phyloP scores from a whole-genome alignment of 2,888 invertebrate genomes.

The Piscicola geometra region DNA sequence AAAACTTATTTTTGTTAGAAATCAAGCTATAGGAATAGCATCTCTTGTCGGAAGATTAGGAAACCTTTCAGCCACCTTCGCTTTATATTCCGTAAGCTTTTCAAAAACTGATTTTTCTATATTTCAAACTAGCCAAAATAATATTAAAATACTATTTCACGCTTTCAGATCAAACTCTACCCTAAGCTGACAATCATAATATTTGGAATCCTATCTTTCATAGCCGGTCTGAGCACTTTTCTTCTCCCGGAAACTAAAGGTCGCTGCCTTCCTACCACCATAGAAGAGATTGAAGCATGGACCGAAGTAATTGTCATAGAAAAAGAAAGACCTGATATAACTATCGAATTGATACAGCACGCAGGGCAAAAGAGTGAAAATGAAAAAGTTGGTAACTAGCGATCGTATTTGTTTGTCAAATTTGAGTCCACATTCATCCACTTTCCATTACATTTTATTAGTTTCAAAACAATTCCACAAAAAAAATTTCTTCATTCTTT shows the following conservation, averaged over 20 bases:
- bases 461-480: too few species aligned
- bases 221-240: conserved; percentile 42
- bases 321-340: not conserved
- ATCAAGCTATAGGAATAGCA: conserved; percentile 50
- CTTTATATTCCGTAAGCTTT: conserved; percentile 32
- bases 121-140: too few species aligned
- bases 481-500: too few species aligned
- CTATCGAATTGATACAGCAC: too few species aligned
- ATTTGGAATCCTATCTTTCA: conserved; percentile 44
- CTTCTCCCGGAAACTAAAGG: conserved; percentile 46
- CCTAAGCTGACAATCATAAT: conserved; percentile 31
- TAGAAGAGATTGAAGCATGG: conserved; percentile 46
- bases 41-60: conserved; percentile 52
- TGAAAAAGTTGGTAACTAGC: too few species aligned
- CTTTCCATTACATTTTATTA: too few species aligned
- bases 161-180: not conserved
- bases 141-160: too few species aligned
- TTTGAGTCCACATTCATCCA: too few species aligned
- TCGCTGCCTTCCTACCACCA: conserved; percentile 45
- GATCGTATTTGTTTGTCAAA: too few species aligned
- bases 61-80: conserved; percentile 51
- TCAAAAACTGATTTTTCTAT: too few species aligned
- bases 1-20: conserved; percentile 44
- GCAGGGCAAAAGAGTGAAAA: too few species aligned
- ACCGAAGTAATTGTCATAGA: not conserved